A percentile compares a stretch with the other conserved stretches of the same genome.
These are phyloP conservation scores for Python bivittatus DNA, from an alignment of 2,113 vertebrate species.

Conservation along the genomic window DNA sequence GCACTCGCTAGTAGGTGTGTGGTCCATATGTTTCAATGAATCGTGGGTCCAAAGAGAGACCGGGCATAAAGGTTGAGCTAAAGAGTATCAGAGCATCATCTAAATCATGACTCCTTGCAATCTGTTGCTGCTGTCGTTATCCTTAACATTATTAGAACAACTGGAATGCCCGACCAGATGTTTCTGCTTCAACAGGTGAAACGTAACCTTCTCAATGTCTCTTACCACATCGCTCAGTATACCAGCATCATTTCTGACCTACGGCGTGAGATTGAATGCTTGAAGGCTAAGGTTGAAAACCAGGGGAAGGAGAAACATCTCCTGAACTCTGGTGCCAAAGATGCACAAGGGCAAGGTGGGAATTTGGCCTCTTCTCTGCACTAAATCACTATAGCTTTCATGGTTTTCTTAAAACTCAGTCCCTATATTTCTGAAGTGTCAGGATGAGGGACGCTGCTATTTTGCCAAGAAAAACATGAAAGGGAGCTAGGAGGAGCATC, in stretches of 20 bases:
- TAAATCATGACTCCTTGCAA: not conserved
- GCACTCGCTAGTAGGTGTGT: not conserved
- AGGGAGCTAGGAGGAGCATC: not conserved
- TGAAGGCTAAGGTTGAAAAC: slow-evolving; percentile 58
- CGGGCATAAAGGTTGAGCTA: not conserved
- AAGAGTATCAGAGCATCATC: not conserved
- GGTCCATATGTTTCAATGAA: not conserved
- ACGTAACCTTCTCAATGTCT: slow-evolving; percentile 66
- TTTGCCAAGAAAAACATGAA: not conserved
- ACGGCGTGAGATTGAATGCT: slow-evolving; percentile 51
- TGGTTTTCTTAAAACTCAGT: not conserved
- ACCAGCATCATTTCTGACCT: slow-evolving; percentile 62
- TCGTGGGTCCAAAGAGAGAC: not conserved
- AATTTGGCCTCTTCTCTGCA: fast-evolving
- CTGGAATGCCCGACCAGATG: fast-evolving
- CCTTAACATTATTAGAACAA: not conserved
- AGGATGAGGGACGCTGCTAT: not conserved
- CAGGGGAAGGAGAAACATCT: slow-evolving; percentile 53
- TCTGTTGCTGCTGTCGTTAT: not conserved
- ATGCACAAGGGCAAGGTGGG: slow-evolving; percentile 47
- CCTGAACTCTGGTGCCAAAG: fast-evolving
- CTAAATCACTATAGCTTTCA: fast-evolving
- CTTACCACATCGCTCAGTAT: slow-evolving; percentile 63
- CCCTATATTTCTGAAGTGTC: not conserved
- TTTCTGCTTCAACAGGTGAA: slow-evolving; percentile 63